phyloP scores from a whole-genome alignment of 1,140 invertebrate genomes.

The Drosophila navojoa region DNA sequence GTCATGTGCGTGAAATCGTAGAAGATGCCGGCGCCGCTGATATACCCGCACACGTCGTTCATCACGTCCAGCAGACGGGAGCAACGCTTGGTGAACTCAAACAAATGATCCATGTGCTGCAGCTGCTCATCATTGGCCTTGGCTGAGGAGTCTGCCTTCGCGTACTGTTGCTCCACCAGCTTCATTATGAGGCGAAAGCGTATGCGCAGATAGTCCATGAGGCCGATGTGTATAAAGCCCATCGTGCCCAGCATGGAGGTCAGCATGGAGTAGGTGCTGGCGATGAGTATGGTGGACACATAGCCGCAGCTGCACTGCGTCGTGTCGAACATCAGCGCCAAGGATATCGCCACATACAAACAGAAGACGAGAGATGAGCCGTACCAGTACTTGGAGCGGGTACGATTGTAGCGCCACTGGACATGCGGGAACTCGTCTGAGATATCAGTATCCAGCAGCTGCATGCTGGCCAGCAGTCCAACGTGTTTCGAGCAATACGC shows the following conservation, averaged over 20 bases:
- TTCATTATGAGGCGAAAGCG: conserved; percentile 61
- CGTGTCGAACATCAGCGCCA: conserved; percentile 54
- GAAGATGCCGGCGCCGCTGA: conserved; percentile 58
- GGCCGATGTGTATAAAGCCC: conserved; percentile 60
- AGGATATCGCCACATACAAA: conserved; percentile 38
- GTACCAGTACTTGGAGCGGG: conserved; percentile 57
- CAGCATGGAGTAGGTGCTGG: conserved; percentile 50
- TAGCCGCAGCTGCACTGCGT: conserved; percentile 57
- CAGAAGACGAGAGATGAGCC: conserved; percentile 42
- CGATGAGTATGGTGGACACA: conserved; percentile 56
- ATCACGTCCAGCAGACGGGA: conserved; percentile 43
- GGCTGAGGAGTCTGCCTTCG: not conserved
- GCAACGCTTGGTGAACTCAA: conserved; percentile 53
- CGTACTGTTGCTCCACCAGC: conserved; percentile 48
- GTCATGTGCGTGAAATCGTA: conserved; percentile 75
- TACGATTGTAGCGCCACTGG: conserved; percentile 64
- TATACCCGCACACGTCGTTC: conserved; percentile 57
- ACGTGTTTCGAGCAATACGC: conserved; percentile 33
- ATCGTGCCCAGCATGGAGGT: conserved; percentile 52
- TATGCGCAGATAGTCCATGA: conserved; percentile 69
- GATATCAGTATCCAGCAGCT: conserved; percentile 52
- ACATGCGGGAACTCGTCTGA: conserved; percentile 49
- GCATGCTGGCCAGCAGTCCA: conserved; percentile 36
- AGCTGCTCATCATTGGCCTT: not conserved
- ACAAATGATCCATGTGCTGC: conserved; percentile 34